Percentiles rank a stretch among this genome's conserved stretches.
Evolutionary conservation across 2,113 vertebrate genomes (phyloP).

Genomic region (Hippopotamus amphibius): DNA sequence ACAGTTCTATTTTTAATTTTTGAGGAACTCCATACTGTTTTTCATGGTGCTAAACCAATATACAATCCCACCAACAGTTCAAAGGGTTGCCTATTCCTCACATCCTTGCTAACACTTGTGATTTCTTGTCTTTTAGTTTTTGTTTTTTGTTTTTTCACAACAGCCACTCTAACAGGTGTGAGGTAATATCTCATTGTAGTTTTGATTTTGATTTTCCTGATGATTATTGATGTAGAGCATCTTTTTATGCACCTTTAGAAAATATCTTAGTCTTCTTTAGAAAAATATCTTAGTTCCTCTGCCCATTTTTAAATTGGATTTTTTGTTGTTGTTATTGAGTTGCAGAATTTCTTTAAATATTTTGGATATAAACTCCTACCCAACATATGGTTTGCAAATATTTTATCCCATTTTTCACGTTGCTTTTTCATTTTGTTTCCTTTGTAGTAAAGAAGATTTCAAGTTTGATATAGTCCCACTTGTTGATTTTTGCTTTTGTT

Average conservation of each 20-base stretch:
- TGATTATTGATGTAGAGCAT: too few species aligned
- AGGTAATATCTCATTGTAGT: too few species aligned
- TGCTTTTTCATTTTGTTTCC: neutral
- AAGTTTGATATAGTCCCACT: neutral
- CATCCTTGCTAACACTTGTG: neutral
- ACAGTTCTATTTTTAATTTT: neutral
- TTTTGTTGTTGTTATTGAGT: neutral
- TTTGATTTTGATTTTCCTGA: too few species aligned
- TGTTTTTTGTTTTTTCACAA: neutral
- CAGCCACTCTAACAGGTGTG: neutral
- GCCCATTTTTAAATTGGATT: neutral
- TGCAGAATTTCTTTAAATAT: neutral
- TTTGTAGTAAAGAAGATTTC: neutral
- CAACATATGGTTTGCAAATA: neutral
- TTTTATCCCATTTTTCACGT: neutral
- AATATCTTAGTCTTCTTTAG: too few species aligned
- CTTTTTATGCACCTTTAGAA: too few species aligned
- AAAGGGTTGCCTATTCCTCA: neutral
- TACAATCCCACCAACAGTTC: neutral
- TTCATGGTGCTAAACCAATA: neutral
- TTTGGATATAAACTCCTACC: neutral
- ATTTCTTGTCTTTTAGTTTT: neutral
- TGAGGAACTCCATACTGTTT: neutral
- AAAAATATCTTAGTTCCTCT: too few species aligned
- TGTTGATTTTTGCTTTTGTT: too few species aligned